A percentile compares a stretch with the other conserved stretches of the same genome.
Evolutionary conservation across 2,797 vertebrate genomes (phyloP).

Genomic region (Otus scops): DNA sequence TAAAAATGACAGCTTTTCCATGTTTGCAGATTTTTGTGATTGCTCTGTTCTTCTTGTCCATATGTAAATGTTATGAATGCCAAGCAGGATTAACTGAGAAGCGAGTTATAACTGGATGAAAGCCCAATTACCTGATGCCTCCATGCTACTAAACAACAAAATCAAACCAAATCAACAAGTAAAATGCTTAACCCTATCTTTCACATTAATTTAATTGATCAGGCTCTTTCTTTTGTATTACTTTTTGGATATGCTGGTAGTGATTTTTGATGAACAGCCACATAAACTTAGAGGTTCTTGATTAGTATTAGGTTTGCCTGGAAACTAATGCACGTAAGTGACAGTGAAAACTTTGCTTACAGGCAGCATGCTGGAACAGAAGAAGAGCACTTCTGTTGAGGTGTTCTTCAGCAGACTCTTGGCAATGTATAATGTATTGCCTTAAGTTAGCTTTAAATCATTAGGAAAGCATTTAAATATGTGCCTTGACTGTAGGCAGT

Average conservation of each 20-base stretch:
- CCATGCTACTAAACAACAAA: background rate
- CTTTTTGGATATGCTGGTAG: background rate
- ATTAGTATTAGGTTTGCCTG: background rate
- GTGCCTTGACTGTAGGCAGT: background rate
- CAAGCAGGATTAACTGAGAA: conserved; percentile 15
- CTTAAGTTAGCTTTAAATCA: background rate
- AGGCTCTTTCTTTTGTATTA: background rate
- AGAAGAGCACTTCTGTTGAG: background rate
- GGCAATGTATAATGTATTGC: background rate
- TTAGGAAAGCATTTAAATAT: background rate
- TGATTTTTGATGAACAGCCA: background rate
- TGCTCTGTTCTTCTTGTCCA: conserved; percentile 60
- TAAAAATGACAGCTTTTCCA: conserved; percentile 59
- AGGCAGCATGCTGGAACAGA: background rate
- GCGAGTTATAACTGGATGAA: background rate
- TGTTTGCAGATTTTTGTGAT: conserved; percentile 53
- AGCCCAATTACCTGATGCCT: conserved; percentile 8
- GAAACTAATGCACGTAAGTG: background rate
- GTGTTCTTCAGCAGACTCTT: background rate
- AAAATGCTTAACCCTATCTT: background rate
- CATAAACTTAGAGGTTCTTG: background rate
- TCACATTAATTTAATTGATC: background rate
- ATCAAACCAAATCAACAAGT: background rate
- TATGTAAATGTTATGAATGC: conserved; percentile 49
- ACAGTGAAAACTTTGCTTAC: background rate